A percentile compares a stretch with the other conserved stretches of the same genome.
phyloP scores from a whole-genome alignment of 2,888 invertebrate species.

The Pterobdella sp. region DNA sequence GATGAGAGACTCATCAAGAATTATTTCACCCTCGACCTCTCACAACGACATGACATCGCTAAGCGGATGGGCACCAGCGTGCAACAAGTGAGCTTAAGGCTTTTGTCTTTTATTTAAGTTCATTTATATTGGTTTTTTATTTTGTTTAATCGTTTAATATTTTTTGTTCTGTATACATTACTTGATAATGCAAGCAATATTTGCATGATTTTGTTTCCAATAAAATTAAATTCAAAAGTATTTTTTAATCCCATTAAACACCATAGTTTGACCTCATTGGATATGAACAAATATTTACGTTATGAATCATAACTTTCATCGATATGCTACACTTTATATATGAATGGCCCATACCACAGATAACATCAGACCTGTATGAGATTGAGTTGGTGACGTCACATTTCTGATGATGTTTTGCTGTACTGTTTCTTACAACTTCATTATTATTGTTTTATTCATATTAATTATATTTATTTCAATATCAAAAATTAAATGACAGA shows the following conservation, averaged over 20 bases:
- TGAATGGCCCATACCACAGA: not conserved
- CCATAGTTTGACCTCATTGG: too few species aligned
- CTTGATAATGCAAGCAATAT: not conserved
- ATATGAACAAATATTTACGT: too few species aligned
- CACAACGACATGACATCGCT: not conserved
- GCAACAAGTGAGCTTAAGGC: not conserved
- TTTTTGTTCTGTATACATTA: not conserved
- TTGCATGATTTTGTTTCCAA: not conserved
- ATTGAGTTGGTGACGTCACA: conserved; percentile 15
- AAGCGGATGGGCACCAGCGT: conserved; percentile 14
- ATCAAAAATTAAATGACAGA: too few species aligned
- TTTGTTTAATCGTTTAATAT: not conserved
- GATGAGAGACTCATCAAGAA: not conserved
- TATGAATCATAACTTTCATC: too few species aligned
- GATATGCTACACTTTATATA: not conserved
- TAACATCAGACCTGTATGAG: not conserved
- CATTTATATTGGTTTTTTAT: not conserved
- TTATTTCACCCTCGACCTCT: not conserved
- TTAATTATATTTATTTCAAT: too few species aligned
- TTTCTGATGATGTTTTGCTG: too few species aligned
- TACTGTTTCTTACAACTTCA: too few species aligned
- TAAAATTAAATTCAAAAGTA: not conserved
- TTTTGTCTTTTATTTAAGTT: not conserved
- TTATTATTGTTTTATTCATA: too few species aligned
- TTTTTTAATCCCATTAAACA: not conserved